phyloP scores from a whole-genome alignment of 1,140 invertebrate species.

The Bicyclus anynana region DNA sequence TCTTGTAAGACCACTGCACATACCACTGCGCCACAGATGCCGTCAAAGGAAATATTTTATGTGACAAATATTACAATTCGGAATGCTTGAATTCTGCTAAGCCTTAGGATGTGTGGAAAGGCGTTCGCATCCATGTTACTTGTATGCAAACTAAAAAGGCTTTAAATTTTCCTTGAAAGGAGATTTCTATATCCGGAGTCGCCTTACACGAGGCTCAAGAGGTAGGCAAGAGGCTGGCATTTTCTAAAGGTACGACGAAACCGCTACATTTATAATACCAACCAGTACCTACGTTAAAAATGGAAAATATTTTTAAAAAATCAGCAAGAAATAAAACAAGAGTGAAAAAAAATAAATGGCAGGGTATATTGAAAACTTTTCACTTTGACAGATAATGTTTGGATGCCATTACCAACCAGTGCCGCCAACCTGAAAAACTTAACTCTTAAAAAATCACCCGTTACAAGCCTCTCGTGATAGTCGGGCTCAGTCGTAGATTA shows the following conservation, averaged over 20 bases:
- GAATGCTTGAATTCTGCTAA: background rate
- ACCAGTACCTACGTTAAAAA: background rate
- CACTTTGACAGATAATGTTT: too few species aligned
- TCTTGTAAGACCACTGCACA: too few species aligned
- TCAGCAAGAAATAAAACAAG: background rate
- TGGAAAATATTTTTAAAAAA: background rate
- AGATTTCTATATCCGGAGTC: background rate
- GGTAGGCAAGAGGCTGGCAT: background rate
- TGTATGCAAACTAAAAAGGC: slow-evolving; percentile 2
- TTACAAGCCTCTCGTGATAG: too few species aligned
- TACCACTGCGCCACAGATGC: too few species aligned
- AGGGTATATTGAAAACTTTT: too few species aligned
- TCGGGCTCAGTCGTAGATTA: too few species aligned
- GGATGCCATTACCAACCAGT: too few species aligned
- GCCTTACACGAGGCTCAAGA: background rate
- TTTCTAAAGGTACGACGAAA: background rate
- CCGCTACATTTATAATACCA: background rate
- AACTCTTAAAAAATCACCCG: too few species aligned
- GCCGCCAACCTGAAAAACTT: too few species aligned
- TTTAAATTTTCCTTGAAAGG: background rate
- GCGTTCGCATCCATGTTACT: background rate
- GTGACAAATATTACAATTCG: background rate
- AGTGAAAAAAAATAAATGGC: too few species aligned
- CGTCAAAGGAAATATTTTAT: background rate
- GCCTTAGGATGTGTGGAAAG: background rate